These are phyloP conservation scores for Caenorhabditis doughertyi DNA, from an alignment of 2,888 invertebrate genomes.

Conservation along the genomic window DNA sequence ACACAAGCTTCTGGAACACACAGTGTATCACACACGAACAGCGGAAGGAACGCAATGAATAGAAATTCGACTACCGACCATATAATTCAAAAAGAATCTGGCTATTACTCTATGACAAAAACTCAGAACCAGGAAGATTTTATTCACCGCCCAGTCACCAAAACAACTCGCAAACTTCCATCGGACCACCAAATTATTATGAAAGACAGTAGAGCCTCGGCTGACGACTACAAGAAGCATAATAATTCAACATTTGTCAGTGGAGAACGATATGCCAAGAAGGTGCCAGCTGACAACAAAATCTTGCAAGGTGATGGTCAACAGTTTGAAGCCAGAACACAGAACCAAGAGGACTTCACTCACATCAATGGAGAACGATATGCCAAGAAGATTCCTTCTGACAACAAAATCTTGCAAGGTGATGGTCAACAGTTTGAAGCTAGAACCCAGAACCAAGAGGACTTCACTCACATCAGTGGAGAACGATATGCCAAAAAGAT, in stretches of 20 bases:
- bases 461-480: constrained; percentile 59
- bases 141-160: background rate
- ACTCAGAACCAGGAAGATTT: constrained; percentile 49
- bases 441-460: constrained; percentile 48
- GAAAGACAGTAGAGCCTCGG: constrained; percentile 25
- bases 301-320: constrained; percentile 59
- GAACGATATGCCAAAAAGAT: constrained; percentile 63
- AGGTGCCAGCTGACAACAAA: constrained; percentile 46
- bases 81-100: constrained; percentile 52
- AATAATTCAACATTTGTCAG: constrained; percentile 39
- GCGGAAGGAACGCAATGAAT: constrained; percentile 11
- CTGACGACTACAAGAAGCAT: constrained; percentile 44
- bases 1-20: background rate
- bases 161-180: constrained; percentile 25
- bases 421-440: constrained; percentile 46
- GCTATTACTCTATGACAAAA: background rate
- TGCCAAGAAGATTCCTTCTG: constrained; percentile 43
- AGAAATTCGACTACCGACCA: constrained; percentile 59
- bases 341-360: constrained; percentile 57
- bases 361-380: constrained; percentile 48
- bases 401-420: constrained; percentile 53
- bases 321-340: constrained; percentile 56
- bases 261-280: constrained; percentile 51
- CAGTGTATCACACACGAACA: too few species aligned
- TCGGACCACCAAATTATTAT: constrained; percentile 67